Evolutionary conservation across 1,140 invertebrate genomes (phyloP).

Genomic region (Lithobius niger): DNA sequence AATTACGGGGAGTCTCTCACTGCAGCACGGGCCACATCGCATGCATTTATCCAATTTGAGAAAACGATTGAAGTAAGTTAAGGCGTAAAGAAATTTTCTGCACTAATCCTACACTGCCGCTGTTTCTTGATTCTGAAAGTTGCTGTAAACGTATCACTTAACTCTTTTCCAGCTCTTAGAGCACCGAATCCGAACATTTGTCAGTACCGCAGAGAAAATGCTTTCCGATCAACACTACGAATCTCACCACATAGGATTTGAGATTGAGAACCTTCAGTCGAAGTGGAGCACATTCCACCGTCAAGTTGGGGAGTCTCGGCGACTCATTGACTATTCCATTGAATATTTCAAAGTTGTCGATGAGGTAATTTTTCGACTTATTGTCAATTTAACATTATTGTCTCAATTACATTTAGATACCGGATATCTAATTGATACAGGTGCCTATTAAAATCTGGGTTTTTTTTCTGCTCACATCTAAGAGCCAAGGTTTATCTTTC

Average conservation of each 20-base stretch:
- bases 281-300: constrained; percentile 58
- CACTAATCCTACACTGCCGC: not conserved
- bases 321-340: constrained; percentile 39
- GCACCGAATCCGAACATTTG: constrained; percentile 54
- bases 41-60: constrained; percentile 61
- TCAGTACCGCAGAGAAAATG: constrained; percentile 51
- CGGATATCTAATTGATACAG: too few species aligned
- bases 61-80: constrained; percentile 55
- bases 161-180: constrained; percentile 43
- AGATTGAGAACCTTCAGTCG: constrained; percentile 49
- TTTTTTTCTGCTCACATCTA: constrained; percentile 2
- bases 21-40: constrained; percentile 50
- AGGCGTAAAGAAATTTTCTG: constrained; percentile 10
- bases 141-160: not conserved
- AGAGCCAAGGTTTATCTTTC: too few species aligned
- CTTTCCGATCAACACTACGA: constrained; percentile 41
- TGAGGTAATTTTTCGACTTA: too few species aligned
- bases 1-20: constrained; percentile 57
- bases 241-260: constrained; percentile 42
- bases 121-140: not conserved
- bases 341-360: constrained; percentile 43
- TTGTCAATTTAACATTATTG: not conserved
- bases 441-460: too few species aligned
- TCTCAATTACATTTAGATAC: constrained; percentile 4
- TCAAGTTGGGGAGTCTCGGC: constrained; percentile 49